Conservation (phyloP, 2,113 vertebrate species). For the Parus major region DNA sequence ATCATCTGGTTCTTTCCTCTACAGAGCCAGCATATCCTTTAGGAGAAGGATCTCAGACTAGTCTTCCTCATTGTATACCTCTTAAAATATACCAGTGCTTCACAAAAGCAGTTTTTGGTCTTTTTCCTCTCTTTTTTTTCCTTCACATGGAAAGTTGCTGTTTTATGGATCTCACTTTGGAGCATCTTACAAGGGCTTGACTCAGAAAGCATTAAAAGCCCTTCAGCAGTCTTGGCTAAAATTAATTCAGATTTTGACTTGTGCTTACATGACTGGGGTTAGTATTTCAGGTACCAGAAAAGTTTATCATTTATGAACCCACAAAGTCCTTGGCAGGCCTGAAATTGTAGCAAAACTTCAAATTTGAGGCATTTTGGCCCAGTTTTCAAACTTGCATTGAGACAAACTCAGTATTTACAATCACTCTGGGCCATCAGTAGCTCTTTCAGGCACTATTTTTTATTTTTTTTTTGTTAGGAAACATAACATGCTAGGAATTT, state of each 20-base stretch:
- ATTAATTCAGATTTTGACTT: neutral
- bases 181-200: neutral
- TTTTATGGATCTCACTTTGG: neutral
- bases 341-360: neutral
- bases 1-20: neutral
- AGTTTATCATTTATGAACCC: neutral
- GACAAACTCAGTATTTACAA: neutral
- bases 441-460: neutral
- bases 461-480: neutral
- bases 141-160: neutral
- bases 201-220: neutral
- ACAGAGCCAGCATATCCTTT: neutral
- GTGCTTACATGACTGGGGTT: neutral
- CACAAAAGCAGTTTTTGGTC: neutral
- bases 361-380: neutral
- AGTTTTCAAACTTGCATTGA: neutral
- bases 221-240: neutral
- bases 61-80: neutral
- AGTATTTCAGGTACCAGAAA: neutral
- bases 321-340: neutral
- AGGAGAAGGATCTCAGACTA: neutral
- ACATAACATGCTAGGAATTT: constrained; percentile 28
- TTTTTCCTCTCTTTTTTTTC: neutral
- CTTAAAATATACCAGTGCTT: neutral
- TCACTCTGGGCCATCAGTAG: neutral